Percentiles rank a stretch among this genome's conserved stretches.
Evolutionary conservation across 2,113 vertebrate species (phyloP).

Genomic region (Conger conger): DNA sequence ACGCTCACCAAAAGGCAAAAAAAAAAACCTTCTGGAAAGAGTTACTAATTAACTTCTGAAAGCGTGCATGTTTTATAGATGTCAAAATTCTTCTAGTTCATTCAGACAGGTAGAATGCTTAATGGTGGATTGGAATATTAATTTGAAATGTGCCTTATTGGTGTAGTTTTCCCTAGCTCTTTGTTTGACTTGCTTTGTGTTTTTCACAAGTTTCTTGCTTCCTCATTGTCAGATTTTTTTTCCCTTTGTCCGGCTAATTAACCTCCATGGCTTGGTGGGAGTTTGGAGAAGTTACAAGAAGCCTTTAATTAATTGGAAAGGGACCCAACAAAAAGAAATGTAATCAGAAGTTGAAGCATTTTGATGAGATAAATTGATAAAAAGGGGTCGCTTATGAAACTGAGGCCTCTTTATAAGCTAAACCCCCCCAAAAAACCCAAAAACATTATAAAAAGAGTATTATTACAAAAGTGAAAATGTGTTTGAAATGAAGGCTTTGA

Average conservation of each 20-base stretch:
- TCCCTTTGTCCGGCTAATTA: slow-evolving; percentile 49
- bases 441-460: slow-evolving; percentile 15
- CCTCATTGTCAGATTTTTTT: slow-evolving; percentile 17
- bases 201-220: slow-evolving; percentile 10
- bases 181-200: slow-evolving; percentile 5
- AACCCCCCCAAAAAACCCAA: slow-evolving; percentile 26
- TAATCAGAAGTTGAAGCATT: slow-evolving; percentile 41
- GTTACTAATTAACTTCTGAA: slow-evolving; percentile 48
- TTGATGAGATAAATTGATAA: slow-evolving; percentile 42
- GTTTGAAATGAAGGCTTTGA: slow-evolving; percentile 25
- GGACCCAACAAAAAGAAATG: slow-evolving; percentile 34
- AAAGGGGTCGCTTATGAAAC: slow-evolving; percentile 34
- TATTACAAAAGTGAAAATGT: not conserved
- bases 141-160: slow-evolving; percentile 35
- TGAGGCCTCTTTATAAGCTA: not conserved
- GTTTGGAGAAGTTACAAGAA: slow-evolving; percentile 40
- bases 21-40: slow-evolving; percentile 42
- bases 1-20: slow-evolving; percentile 16
- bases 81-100: slow-evolving; percentile 31
- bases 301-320: slow-evolving; percentile 47
- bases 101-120: slow-evolving; percentile 33
- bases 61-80: slow-evolving; percentile 28
- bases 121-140: slow-evolving; percentile 11
- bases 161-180: not conserved
- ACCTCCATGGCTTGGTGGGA: slow-evolving; percentile 40